Evolutionary conservation across 2,113 vertebrate species (phyloP).

Genomic region (Progne subis): DNA sequence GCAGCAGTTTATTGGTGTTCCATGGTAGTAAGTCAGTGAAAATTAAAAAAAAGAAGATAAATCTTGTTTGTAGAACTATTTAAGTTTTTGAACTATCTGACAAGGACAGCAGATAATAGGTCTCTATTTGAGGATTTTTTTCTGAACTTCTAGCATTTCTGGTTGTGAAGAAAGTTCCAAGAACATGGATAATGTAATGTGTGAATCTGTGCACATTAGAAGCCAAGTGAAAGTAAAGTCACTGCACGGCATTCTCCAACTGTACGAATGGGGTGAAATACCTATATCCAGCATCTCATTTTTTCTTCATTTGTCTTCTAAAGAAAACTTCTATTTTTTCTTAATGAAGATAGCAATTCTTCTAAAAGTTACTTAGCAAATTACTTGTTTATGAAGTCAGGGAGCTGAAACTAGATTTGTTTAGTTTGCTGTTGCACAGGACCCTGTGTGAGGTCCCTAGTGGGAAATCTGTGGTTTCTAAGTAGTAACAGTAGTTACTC

Average conservation of each 20-base stretch:
- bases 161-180: background rate
- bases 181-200: background rate
- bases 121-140: background rate
- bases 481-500: background rate
- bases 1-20: background rate
- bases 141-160: background rate
- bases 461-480: background rate
- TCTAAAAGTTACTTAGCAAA: background rate
- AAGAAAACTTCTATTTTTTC: background rate
- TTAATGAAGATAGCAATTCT: background rate
- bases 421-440: background rate
- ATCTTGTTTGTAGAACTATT: background rate
- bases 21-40: background rate
- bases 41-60: background rate
- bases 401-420: background rate
- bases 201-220: fast-evolving
- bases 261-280: background rate
- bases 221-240: background rate
- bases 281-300: background rate
- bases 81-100: background rate
- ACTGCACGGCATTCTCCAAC: background rate
- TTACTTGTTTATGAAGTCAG: background rate
- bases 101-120: background rate
- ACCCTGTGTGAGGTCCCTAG: background rate
- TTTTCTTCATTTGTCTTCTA: background rate